Base-by-base conservation (phyloP, 2,888 invertebrate genomes). In the Drosophila ustulata region DNA sequence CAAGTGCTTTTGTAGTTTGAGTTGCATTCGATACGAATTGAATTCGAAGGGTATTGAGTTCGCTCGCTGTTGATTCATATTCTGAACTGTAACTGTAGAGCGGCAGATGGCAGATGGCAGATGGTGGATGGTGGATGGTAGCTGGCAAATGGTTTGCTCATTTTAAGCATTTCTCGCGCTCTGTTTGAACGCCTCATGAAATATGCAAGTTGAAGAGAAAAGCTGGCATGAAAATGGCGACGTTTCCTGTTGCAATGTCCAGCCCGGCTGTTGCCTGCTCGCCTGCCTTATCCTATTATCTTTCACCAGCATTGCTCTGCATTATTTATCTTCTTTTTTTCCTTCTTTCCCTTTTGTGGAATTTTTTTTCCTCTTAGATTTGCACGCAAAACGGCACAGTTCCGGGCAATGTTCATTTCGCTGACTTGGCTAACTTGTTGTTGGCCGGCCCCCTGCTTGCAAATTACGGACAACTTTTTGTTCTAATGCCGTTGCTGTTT, bases 391-490 rank as follows among this genome's bases (percentile, higher is more conserved):
- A 70, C 69, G 70, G 75, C 86, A 66, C 66, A 85, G 64, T 85
- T 88, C 88, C 83, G 83, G 86, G 51, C 80, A 75, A 66, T 80
- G 86, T 80, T 82, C 86, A 85, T 85, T 85, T 85, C 73, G 78
- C 65, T 70, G 67, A 82, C 86, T 85, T 71, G 65, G 66, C 67
- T 49, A 78, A 78, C 65, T 71, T 71, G 61, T 64, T 32, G 61
- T 58, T 18, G 18, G 39, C 18, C 18, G 18, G 18, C 13, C 39
- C 13, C 13, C 13, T 41, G 39, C 39, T 62, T 69, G 76, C 69
- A 87, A 82, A 82, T 87, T 84, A 87, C 46, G 57, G 50, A 32
- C 68, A 71, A 78, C 79, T 78, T 84, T 84, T 84, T 81, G 78
- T 81, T 71, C 61, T 53, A 47, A 50, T 41, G 30, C 26, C 18